Conservation (phyloP, 2,888 invertebrate species). For the Phorcus lineatus region DNA sequence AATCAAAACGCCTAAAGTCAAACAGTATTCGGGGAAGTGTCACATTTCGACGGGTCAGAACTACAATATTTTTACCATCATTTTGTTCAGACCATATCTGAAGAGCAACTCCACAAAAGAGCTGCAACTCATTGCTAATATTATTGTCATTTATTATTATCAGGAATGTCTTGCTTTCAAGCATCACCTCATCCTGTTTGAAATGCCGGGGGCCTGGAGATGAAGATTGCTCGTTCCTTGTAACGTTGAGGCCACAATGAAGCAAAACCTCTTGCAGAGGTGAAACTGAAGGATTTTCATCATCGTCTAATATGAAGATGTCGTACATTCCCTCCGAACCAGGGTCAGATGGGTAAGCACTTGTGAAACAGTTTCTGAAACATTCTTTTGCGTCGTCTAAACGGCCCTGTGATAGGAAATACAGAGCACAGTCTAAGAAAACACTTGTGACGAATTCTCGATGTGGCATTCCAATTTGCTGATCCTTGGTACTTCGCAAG, state of each 20-base stretch:
- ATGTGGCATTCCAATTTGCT: neutral
- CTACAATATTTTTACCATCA: too few species aligned
- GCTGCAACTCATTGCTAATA: too few species aligned
- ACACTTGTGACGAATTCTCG: neutral
- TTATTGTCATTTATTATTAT: too few species aligned
- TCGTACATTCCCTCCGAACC: neutral
- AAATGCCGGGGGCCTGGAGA: too few species aligned
- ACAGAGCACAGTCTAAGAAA: neutral
- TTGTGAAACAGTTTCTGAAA: neutral
- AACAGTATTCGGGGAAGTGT: too few species aligned
- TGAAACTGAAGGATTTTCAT: too few species aligned
- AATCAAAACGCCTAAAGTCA: too few species aligned
- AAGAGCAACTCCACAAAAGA: too few species aligned
- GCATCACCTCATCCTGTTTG: too few species aligned
- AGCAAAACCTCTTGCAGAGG: neutral
- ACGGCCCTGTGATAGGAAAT: neutral
- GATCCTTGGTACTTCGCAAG: neutral
- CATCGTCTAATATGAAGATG: neutral
- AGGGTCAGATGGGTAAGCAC: neutral
- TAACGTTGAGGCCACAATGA: neutral
- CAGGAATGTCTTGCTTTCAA: too few species aligned
- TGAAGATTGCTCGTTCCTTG: neutral
- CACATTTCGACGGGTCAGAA: too few species aligned
- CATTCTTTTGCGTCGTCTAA: neutral
- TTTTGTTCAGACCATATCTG: too few species aligned